Conservation (phyloP, 2,797 vertebrate genomes). For the Dallia pectoralis region DNA sequence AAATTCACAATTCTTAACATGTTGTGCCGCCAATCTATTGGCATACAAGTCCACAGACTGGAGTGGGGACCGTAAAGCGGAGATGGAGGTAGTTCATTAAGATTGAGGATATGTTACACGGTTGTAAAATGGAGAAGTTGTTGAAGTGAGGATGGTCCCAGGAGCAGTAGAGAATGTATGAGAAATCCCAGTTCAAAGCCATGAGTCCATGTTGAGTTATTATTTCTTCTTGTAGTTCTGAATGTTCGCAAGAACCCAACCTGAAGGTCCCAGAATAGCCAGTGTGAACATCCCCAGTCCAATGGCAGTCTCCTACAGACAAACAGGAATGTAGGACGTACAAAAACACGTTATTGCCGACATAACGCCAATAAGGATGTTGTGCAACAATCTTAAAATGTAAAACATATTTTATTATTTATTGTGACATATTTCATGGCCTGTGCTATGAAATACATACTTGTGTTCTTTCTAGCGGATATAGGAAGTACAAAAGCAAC, state of each 20-base stretch:
- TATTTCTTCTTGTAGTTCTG: slow-evolving; percentile 78
- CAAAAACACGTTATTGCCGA: not conserved
- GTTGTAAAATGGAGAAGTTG: not conserved
- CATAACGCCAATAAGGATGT: not conserved
- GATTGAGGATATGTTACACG: not conserved
- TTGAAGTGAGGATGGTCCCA: slow-evolving; percentile 24
- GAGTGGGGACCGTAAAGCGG: not conserved
- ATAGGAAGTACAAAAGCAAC: too few species aligned
- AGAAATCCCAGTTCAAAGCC: not conserved
- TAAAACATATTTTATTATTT: too few species aligned
- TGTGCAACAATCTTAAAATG: not conserved
- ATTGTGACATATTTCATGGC: too few species aligned
- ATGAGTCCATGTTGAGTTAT: slow-evolving; percentile 40
- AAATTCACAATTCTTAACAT: not conserved
- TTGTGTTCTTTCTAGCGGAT: too few species aligned
- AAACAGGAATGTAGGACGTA: not conserved
- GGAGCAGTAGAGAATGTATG: not conserved
- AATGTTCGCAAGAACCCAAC: slow-evolving; percentile 79
- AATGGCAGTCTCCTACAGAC: slow-evolving; percentile 57
- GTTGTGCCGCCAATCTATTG: too few species aligned
- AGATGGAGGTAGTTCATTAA: slow-evolving; percentile 8
- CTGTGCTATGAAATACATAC: too few species aligned
- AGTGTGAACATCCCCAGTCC: slow-evolving; percentile 57
- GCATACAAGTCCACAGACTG: not conserved
- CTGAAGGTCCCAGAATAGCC: slow-evolving; percentile 71